Evolutionary conservation across 2,797 vertebrate genomes (phyloP), one percentile per base, ranked within the genome.

Genomic region (Hippoglossus hippoglossus): DNA sequence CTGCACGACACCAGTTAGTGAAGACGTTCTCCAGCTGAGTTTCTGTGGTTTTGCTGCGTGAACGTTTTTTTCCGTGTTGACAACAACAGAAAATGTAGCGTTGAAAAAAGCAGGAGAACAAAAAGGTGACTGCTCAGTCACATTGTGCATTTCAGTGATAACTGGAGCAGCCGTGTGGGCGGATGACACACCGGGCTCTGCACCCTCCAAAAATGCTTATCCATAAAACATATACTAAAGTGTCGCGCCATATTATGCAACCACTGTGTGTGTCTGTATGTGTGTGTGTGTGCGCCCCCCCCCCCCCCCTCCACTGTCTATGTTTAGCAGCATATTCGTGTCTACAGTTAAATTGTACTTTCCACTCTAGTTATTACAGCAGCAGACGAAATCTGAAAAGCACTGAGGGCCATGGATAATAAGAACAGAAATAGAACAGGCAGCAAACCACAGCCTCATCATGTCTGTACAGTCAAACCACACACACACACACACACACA

Each of bases 331-430:
- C 80, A 67, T 84, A 68, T 90, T 89, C 67, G 67, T 83, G 84
- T 85, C 78, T 82, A 71, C 77, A 81, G 81, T 84, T 79, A 78
- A 90, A 90, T 83, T 90, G 84, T 87, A 81, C 81, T 88, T 90
- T 92, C 80, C 87, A 90, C 87, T 90, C 72, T 85, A 89, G 56
- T 86, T 80, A 77, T 84, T 86, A 71, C 85, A 81, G 87, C 57
- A 3, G 80, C 77, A 81, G 87, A 89, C 75, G 46, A 86, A 78
- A 80, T 79, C 71, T 82, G 81, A 71, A 84, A 72, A 88, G 72
- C 28, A 71, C 83, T 80, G 65, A 77, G 75, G 76, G 78, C 85
- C 74, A 19, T 50, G 69, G 85, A 84, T 46, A 8, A 46, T 46
- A 8, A 46, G 44, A 15, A 19, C 15, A 46, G 44, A 46, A 19